Percentiles rank a stretch among this genome's conserved stretches.
phyloP scores from a whole-genome alignment of 2,113 vertebrate species.

The Cygnus buccinator region DNA sequence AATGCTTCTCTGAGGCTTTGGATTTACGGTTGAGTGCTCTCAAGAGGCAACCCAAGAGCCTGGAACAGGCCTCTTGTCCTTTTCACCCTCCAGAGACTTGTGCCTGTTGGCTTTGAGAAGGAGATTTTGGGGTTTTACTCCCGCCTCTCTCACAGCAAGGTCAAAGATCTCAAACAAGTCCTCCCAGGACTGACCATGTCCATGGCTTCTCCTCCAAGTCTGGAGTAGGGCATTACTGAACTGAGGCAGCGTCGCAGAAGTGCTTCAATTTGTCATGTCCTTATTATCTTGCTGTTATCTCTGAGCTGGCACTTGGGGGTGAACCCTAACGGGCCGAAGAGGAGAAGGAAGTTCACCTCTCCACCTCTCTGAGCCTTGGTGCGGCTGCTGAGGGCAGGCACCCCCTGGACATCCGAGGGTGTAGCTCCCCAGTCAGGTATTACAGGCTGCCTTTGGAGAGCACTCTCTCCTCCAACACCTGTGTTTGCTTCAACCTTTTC shows the following conservation, averaged over 20 bases:
- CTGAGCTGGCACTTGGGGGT: background rate
- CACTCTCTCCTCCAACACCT: background rate
- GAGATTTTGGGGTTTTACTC: background rate
- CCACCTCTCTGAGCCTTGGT: background rate
- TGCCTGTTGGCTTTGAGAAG: background rate
- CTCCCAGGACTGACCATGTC: background rate
- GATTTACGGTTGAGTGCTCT: background rate
- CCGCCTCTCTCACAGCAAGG: accelerated
- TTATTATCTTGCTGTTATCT: background rate
- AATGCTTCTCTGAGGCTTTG: background rate
- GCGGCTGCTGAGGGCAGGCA: background rate
- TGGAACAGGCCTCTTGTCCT: background rate
- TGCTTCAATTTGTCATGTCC: background rate
- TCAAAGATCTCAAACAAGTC: background rate
- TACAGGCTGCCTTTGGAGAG: background rate
- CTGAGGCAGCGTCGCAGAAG: background rate
- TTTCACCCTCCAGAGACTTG: background rate
- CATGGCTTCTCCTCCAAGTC: background rate
- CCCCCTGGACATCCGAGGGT: background rate
- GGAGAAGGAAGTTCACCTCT: background rate
- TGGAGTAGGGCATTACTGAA: background rate
- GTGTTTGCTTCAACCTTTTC: background rate
- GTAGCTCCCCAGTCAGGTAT: background rate
- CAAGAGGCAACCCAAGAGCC: background rate
- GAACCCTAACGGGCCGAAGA: background rate